Evolutionary conservation across 37 sponge, comb jelly and placozoan genomes (phyloP), one percentile per base, ranked within the genome.

Genomic region (Mnemiopsis leidyi): DNA sequence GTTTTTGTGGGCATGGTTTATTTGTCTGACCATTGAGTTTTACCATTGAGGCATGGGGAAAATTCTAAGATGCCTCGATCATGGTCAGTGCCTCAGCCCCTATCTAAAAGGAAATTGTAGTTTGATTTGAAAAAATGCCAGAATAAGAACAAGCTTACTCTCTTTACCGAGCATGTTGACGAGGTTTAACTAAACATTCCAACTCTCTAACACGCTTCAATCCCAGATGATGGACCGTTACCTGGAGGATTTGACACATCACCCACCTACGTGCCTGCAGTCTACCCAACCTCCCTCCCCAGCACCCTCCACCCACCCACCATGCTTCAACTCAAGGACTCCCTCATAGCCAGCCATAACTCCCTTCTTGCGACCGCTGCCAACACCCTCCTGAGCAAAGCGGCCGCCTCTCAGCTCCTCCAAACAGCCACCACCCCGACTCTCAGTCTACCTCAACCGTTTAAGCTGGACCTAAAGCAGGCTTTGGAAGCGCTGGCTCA

Each of bases 211-310:
- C n/a, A n/a, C n/a, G n/a, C n/a, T n/a, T n/a, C n/a, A n/a, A 5
- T 48, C 61, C 61, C 61, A 48, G 61, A 13, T 48, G 61, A 40
- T 13, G 48, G 90, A 36, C 61, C 61, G 25, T 33, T 85, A 16
- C 90, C 90, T 9, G 90, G 90, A 40, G 90, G 90, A 39, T 40
- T 85, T 18, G 90, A 85, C 90, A 85, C 90, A 7, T 40, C 90
- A 25, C 90, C 90, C n/a, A 85, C 90, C 20, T 85, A 85, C 30
- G 90, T 85, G 24, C 90, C 90, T 0, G 90, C 90, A 7, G 48
- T 85, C 29, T 85, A 85, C 61, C 90, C 90, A 32, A 61, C 61
- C 61, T 85, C 90, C 26, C 32, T 85, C 48, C 90, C 90, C 90
- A 2, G 13, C 26, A 31, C 79, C 33, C 90, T 85, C 48, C 90